A percentile compares a stretch with the other conserved stretches of the same genome.
These are phyloP conservation scores for Nephrotoma guestfalica DNA, from an alignment of 2,888 invertebrate genomes.

Conservation along the genomic window DNA sequence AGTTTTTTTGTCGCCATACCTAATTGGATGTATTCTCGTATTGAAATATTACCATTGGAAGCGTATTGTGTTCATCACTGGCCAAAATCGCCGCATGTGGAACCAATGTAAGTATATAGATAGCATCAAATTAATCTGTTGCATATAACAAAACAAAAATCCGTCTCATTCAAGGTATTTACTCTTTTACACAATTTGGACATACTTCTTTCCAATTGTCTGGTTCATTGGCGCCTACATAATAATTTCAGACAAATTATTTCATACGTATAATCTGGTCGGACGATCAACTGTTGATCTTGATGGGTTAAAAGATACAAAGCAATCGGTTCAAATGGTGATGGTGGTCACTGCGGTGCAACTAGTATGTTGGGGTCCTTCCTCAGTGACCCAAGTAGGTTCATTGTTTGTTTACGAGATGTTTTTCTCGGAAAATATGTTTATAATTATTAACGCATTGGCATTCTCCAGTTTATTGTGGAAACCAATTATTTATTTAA, in stretches of 20 bases:
- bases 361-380: background rate
- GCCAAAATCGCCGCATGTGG: background rate
- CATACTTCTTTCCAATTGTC: background rate
- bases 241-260: background rate
- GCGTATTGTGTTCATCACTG: background rate
- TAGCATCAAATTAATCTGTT: background rate
- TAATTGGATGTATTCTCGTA: background rate
- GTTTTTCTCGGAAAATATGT: background rate
- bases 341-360: background rate
- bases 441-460: background rate
- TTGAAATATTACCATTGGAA: background rate
- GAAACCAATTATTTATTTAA: background rate
- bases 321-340: background rate
- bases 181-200: background rate
- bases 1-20: background rate
- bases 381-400: background rate
- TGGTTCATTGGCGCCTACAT: background rate
- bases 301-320: background rate
- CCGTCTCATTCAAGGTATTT: background rate
- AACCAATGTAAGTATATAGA: background rate
- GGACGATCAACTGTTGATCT: background rate
- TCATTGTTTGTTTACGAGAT: background rate
- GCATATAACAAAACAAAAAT: too few relatives aligned
- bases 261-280: background rate
- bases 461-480: background rate